phyloP scores from a whole-genome alignment of 2,888 invertebrate species.

The Acronicta psi region DNA sequence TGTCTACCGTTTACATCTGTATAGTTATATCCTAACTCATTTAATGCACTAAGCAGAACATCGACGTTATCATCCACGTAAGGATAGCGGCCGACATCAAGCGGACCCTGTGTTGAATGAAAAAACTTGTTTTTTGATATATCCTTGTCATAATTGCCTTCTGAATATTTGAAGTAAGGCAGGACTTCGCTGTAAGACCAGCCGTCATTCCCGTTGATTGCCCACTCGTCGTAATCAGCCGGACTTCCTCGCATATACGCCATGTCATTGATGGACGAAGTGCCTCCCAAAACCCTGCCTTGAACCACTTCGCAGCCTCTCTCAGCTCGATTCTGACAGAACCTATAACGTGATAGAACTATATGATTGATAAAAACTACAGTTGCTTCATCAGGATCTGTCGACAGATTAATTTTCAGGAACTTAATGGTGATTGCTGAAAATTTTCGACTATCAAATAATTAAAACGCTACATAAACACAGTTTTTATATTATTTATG shows the following conservation, averaged over 20 bases:
- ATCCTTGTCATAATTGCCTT: slow-evolving; percentile 85
- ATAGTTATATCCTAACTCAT: slow-evolving; percentile 83
- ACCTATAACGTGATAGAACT: slow-evolving; percentile 72
- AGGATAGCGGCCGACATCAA: slow-evolving; percentile 82
- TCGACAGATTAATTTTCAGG: slow-evolving; percentile 38
- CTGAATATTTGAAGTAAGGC: slow-evolving; percentile 84
- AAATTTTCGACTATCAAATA: background rate
- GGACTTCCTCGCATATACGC: slow-evolving; percentile 84
- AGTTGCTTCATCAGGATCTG: slow-evolving; percentile 50
- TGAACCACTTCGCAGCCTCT: slow-evolving; percentile 82
- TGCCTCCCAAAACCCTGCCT: slow-evolving; percentile 82
- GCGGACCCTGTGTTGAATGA: slow-evolving; percentile 83
- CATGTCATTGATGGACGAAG: slow-evolving; percentile 83
- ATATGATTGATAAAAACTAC: slow-evolving; percentile 63
- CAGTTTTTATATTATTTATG: background rate
- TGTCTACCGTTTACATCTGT: slow-evolving; percentile 83
- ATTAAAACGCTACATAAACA: too few relatives aligned
- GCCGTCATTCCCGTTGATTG: slow-evolving; percentile 79
- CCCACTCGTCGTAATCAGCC: slow-evolving; percentile 85
- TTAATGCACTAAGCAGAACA: slow-evolving; percentile 79
- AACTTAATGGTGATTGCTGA: background rate
- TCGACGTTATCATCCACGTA: slow-evolving; percentile 84
- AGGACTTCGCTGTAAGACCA: slow-evolving; percentile 81
- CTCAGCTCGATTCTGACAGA: slow-evolving; percentile 76
- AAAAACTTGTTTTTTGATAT: slow-evolving; percentile 80